phyloP scores from a whole-genome alignment of 2,113 vertebrate species.

The Turdus rufiventris region DNA sequence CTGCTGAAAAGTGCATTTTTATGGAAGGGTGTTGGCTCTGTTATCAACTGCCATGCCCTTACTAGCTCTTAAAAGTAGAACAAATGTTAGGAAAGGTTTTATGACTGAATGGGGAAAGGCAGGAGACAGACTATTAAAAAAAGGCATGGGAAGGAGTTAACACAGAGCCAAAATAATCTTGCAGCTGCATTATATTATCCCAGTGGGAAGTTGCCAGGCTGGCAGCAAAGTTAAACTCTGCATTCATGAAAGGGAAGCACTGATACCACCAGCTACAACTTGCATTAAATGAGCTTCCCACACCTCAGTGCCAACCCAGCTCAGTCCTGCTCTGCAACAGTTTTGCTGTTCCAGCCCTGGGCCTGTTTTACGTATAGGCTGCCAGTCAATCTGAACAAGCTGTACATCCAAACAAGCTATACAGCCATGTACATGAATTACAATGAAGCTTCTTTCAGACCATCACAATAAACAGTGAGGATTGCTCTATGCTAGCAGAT shows the following conservation, averaged over 20 bases:
- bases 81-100: slow-evolving; percentile 48
- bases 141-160: slow-evolving; percentile 58
- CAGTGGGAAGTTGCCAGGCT: slow-evolving; percentile 47
- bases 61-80: slow-evolving; percentile 46
- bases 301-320: not conserved
- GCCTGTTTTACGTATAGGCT: not conserved
- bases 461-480: not conserved
- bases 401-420: not conserved
- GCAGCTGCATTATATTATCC: slow-evolving; percentile 50
- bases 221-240: slow-evolving; percentile 22
- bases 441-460: not conserved
- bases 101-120: slow-evolving; percentile 29
- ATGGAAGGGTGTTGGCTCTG: not conserved
- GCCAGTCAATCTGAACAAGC: not conserved
- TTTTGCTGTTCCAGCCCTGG: not conserved
- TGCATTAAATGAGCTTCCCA: slow-evolving; percentile 6
- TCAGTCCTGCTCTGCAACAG: not conserved
- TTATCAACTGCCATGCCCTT: slow-evolving; percentile 36
- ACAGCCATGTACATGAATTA: not conserved
- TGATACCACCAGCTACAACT: not conserved
- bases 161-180: slow-evolving; percentile 57
- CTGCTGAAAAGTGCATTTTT: slow-evolving; percentile 43
- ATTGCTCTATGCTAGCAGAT: not conserved
- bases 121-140: slow-evolving; percentile 55
- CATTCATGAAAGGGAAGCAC: slow-evolving; percentile 1